Base-by-base conservation (phyloP, 2,113 vertebrate species). In the Peromyscus polionotus region DNA sequence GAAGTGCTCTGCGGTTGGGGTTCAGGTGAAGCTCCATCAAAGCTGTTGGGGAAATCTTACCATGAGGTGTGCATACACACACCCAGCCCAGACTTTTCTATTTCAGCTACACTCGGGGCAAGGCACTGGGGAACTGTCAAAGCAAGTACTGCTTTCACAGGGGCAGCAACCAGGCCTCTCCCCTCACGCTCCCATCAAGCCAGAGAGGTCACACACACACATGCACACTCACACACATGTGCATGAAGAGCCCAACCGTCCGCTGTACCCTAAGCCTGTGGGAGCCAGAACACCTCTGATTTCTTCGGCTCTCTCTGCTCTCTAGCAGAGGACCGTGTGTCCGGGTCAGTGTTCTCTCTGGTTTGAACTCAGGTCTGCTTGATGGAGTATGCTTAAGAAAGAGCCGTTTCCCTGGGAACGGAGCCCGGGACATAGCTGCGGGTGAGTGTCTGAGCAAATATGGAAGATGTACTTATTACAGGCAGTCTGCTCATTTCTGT, bases 1-100 rank as follows among this genome's bases (percentile, higher is more conserved):
- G 10, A 20, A 9, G 1, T 10, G 28, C 31, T 1, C 7, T 1
- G 48, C 4, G 45, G 36, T 33, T 1, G 12, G 16, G 61, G 28
- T 63, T 42, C 33, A 14, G 19, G 33, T 61, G 86, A 91, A 68
- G 28, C 48, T 14, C 3, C 28, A 3, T 28, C 10, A 9, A 45
- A 51, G 33, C 67, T 17, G 36, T 39, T 16, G 24, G 79, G 45
- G 59, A 79, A 93, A 59, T 36, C 54, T 88, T 39, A 16, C 0
- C 6, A 36, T 9, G 5, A 72, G 24, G 39, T 10, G 4, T 0
- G 1, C 63, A n/a, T 4, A 51, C 80, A 59, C 3, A 1, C 17
- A 9, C 36, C 51, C 2, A 1, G 31, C 36, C 39, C 61, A n/a
- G n/a, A 36, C 16, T 68, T 57, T 36, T 70, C 61, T 79, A 36